Conservation (phyloP, 2,888 invertebrate species). For the Drosophila anomalata region DNA sequence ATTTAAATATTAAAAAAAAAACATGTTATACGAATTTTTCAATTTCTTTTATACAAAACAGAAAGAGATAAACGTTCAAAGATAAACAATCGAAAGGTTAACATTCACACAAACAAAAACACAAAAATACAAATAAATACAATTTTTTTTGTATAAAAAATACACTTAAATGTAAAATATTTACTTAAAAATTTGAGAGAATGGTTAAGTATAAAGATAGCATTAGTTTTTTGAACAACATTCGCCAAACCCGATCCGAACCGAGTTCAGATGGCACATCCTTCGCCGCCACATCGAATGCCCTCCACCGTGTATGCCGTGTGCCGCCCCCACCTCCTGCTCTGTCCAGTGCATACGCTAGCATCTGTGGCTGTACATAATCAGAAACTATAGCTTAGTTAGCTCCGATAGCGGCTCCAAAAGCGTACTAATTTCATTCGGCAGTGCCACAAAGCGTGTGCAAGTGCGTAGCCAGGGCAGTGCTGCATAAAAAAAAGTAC, state of each 20-base stretch:
- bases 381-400: slow-evolving; percentile 13
- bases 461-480: slow-evolving; percentile 64
- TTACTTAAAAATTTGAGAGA: not conserved
- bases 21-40: not conserved
- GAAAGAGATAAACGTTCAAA: not conserved
- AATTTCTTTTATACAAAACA: not conserved
- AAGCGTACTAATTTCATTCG: slow-evolving; percentile 36
- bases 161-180: not conserved
- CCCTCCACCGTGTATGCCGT: slow-evolving; percentile 2
- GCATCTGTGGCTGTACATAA: slow-evolving; percentile 32
- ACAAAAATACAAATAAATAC: not conserved
- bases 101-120: not conserved
- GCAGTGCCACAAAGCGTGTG: slow-evolving; percentile 38
- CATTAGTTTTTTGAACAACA: not conserved
- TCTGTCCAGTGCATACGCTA: slow-evolving; percentile 13
- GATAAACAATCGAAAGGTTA: not conserved
- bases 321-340: slow-evolving; percentile 12
- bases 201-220: not conserved
- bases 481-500: slow-evolving; percentile 75
- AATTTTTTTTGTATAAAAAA: not conserved
- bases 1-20: not conserved
- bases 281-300: not conserved
- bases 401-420: slow-evolving; percentile 32
- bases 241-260: not conserved
- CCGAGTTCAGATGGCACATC: not conserved